Percentiles rank a stretch among this genome's conserved stretches.
Evolutionary conservation across 2,113 vertebrate genomes (phyloP).

Genomic region (Oncorhynchus tshawytscha): DNA sequence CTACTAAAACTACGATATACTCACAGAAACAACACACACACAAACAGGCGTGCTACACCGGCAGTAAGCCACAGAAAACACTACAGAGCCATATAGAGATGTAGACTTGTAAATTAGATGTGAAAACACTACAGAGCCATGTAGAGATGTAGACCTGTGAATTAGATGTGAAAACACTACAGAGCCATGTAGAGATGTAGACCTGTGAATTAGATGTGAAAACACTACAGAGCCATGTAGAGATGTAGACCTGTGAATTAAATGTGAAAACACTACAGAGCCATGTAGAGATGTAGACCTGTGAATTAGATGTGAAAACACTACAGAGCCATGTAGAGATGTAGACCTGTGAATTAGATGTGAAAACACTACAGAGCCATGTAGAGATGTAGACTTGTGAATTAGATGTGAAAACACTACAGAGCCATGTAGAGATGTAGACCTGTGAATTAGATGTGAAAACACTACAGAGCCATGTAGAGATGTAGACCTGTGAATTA

Average conservation of each 20-base stretch:
- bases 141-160: not conserved
- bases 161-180: not conserved
- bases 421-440: not conserved
- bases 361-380: no score
- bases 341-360: not conserved
- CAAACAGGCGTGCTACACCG: conserved; percentile 1
- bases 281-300: not conserved
- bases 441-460: not conserved
- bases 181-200: not conserved
- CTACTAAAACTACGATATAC: conserved; percentile 21
- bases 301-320: no score
- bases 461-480: not conserved
- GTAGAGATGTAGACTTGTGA: no score
- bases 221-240: not conserved
- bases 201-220: no score
- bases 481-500: no score
- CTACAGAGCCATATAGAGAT: not conserved
- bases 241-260: no score
- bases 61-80: conserved; percentile 26
- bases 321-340: no score
- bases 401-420: not conserved
- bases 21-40: conserved; percentile 27
- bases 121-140: no score
- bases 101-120: not conserved
- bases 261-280: no score